Evolutionary conservation across 2,888 invertebrate genomes (phyloP), one percentile per base, ranked within the genome.

Genomic region (Lycaena phlaeas): DNA sequence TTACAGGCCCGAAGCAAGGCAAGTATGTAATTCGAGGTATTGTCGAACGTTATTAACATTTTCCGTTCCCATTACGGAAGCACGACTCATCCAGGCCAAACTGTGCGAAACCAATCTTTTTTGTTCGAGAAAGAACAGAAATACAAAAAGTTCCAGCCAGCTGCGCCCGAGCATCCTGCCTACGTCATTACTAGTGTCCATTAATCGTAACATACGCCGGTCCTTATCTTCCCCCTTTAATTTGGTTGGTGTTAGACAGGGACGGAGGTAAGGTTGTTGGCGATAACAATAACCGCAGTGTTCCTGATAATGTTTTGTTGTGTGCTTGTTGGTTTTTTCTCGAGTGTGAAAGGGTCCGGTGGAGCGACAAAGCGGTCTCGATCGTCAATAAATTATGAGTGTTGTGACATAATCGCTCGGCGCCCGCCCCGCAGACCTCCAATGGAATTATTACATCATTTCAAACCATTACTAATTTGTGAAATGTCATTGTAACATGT

Each of bases 161-260:
- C 81, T 82, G 82, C 82, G 78, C 71, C 57, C 59, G 75, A 60
- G 79, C 79, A 81, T 82, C 81, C 82, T 81, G 81, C 76, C 72
- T 63, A 71, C 74, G 71, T 76, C 71, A 75, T 68, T 63, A 64
- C 66, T 74, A 69, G 65, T 77, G 71, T 65, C 67, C 69, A 75
- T 74, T 72, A 68, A 75, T 70, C 68, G 68, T 57, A 51, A 53
- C 54, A 52, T 70, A 60, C 45, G 40, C 50, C 62, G 58, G 56
- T 81, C 78, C 67, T 64, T 68, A 62, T 52, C 62, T 48, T n/a
- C 41, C 51, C 59, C 42, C 43, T 46, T 40, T 36, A 18, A 37
- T 14, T 45, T 41, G 17, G 29, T 40, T 14, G 31, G 36, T 27
- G 62, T 50, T 49, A 47, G 58, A 71, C 55, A 52, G 72, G 63